Evolutionary conservation across 2,797 vertebrate species (phyloP).

Genomic region (Poeciliopsis paucimaculata): DNA sequence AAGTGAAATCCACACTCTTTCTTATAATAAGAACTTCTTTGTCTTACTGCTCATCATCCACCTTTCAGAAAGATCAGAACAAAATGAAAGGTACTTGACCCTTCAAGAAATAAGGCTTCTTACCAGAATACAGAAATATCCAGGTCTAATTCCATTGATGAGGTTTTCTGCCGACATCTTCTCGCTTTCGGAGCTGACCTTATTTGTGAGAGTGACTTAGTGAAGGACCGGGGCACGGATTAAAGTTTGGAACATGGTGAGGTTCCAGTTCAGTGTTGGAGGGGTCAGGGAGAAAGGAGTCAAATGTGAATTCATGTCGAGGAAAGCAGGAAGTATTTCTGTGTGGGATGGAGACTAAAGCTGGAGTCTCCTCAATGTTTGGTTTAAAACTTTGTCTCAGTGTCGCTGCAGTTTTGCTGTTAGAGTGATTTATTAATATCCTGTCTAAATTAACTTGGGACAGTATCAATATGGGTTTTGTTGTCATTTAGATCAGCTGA

Average conservation of each 20-base stretch:
- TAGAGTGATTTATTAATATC: neutral
- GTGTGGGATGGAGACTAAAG: neutral
- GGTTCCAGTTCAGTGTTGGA: constrained; percentile 45
- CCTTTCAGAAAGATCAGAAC: constrained; percentile 61
- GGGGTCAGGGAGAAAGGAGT: constrained; percentile 54
- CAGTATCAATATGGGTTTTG: neutral
- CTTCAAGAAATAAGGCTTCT: constrained; percentile 53
- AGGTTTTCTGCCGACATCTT: constrained; percentile 59
- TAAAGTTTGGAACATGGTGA: constrained; percentile 38
- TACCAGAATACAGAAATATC: constrained; percentile 63
- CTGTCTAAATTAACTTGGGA: neutral
- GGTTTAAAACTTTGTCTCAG: neutral
- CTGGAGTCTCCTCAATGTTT: constrained; percentile 1
- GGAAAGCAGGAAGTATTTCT: constrained; percentile 19
- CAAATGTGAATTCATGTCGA: constrained; percentile 44
- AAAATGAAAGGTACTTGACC: constrained; percentile 60
- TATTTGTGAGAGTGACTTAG: constrained; percentile 65
- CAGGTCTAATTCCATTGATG: constrained; percentile 66
- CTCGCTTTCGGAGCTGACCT: constrained; percentile 61
- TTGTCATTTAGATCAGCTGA: neutral
- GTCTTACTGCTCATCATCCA: constrained; percentile 46
- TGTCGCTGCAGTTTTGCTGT: neutral
- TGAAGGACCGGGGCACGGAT: constrained; percentile 53
- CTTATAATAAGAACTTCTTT: constrained; percentile 61
- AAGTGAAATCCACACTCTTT: constrained; percentile 73